phyloP scores from a whole-genome alignment of 2,797 vertebrate genomes.

The Malacoctenus gilli region DNA sequence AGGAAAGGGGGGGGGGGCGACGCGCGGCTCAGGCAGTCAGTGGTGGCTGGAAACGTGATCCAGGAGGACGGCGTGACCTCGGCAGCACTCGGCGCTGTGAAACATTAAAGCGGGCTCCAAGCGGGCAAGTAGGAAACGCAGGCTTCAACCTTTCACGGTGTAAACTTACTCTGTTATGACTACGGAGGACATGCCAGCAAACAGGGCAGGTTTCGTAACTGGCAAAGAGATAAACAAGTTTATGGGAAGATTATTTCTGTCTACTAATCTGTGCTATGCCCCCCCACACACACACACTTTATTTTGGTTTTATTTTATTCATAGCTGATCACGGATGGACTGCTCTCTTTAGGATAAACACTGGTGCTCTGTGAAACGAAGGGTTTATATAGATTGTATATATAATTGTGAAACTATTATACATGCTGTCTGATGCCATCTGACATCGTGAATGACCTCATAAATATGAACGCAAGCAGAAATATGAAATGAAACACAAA shows the following conservation, averaged over 20 bases:
- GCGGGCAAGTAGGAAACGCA: constrained; percentile 58
- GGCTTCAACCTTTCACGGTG: constrained; percentile 56
- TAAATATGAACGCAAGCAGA: too few species aligned
- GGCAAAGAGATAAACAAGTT: constrained; percentile 48
- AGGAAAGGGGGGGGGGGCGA: constrained; percentile 27
- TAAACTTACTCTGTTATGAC: constrained; percentile 72
- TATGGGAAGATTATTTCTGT: constrained; percentile 43
- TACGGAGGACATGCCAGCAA: constrained; percentile 58
- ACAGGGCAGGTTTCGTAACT: constrained; percentile 42
- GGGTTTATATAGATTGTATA: too few species aligned
- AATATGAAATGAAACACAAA: too few species aligned
- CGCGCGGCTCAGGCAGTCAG: constrained; percentile 35
- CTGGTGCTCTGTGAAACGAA: too few species aligned
- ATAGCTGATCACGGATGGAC: constrained; percentile 29
- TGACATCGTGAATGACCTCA: too few species aligned
- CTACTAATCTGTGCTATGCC: neutral
- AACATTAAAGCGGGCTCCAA: constrained; percentile 55
- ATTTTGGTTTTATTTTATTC: too few species aligned
- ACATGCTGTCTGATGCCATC: too few species aligned
- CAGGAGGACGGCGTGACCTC: constrained; percentile 65
- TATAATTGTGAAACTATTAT: too few species aligned
- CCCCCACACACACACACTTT: constrained; percentile 17
- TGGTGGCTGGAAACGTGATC: constrained; percentile 60
- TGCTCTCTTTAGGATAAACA: constrained; percentile 9
- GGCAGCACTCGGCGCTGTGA: constrained; percentile 53